phyloP scores from a whole-genome alignment of 2,888 invertebrate genomes.

The Piscicola geometra region DNA sequence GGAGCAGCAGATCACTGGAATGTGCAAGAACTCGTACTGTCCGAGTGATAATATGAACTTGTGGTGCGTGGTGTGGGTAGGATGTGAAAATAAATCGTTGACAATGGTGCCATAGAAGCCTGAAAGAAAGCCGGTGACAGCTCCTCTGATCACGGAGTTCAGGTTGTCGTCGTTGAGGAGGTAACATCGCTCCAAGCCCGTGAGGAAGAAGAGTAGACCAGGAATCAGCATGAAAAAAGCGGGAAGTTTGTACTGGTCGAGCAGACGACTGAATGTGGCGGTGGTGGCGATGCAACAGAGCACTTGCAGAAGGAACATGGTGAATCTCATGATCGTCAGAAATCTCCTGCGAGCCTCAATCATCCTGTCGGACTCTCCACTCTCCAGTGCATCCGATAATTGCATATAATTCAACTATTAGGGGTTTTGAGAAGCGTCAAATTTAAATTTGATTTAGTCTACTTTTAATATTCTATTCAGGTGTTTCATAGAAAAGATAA shows the following conservation, averaged over 20 bases:
- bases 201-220: constrained; percentile 33
- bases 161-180: constrained; percentile 32
- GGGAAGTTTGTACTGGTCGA: constrained; percentile 36
- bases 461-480: too few relatives aligned
- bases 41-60: neutral
- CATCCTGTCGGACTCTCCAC: neutral
- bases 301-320: constrained; percentile 36
- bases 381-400: too few relatives aligned
- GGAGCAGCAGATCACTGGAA: constrained; percentile 40
- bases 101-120: constrained; percentile 34
- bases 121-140: constrained; percentile 39
- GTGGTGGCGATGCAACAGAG: constrained; percentile 37
- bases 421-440: too few relatives aligned
- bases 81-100: constrained; percentile 9
- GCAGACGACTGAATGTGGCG: constrained; percentile 39
- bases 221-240: constrained; percentile 39
- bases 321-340: constrained; percentile 4
- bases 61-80: neutral
- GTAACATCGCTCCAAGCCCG: constrained; percentile 24
- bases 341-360: neutral
- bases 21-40: constrained; percentile 40
- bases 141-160: constrained; percentile 36
- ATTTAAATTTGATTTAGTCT: too few relatives aligned
- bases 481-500: too few relatives aligned
- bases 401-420: too few relatives aligned